Percentiles rank a stretch among this genome's conserved stretches.
Evolutionary conservation across 2,113 vertebrate genomes (phyloP).

Genomic region (Equus quagga): DNA sequence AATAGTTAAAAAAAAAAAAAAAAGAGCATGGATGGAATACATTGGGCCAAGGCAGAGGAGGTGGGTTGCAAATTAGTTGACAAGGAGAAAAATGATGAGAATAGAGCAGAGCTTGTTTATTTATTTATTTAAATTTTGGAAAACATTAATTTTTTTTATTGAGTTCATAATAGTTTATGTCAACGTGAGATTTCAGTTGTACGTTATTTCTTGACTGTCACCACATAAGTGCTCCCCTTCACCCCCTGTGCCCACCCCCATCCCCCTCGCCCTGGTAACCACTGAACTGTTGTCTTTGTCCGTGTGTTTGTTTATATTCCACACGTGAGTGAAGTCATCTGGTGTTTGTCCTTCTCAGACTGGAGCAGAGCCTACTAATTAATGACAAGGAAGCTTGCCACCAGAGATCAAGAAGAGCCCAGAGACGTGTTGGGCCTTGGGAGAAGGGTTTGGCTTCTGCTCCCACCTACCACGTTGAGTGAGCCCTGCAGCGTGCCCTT

Average conservation of each 20-base stretch:
- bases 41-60: neutral
- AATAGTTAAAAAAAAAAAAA: too few species aligned
- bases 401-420: neutral
- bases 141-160: too few species aligned
- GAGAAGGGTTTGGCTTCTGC: slow-evolving; percentile 5
- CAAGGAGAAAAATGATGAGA: slow-evolving; percentile 23
- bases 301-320: too few species aligned
- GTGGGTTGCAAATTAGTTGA: neutral
- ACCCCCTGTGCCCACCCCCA: too few species aligned
- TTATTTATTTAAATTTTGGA: too few species aligned
- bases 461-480: neutral
- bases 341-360: neutral
- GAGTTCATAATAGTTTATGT: too few species aligned
- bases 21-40: neutral
- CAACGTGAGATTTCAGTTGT: too few species aligned
- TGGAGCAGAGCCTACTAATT: neutral
- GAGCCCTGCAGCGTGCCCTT: neutral
- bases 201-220: too few species aligned
- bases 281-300: too few species aligned
- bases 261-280: too few species aligned
- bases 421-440: neutral
- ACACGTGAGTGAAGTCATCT: too few species aligned
- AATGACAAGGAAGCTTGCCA: neutral
- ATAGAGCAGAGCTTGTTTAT: neutral
- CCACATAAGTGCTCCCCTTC: too few species aligned